phyloP scores from a whole-genome alignment of 2,797 vertebrate species.

The Manis pentadactyla region DNA sequence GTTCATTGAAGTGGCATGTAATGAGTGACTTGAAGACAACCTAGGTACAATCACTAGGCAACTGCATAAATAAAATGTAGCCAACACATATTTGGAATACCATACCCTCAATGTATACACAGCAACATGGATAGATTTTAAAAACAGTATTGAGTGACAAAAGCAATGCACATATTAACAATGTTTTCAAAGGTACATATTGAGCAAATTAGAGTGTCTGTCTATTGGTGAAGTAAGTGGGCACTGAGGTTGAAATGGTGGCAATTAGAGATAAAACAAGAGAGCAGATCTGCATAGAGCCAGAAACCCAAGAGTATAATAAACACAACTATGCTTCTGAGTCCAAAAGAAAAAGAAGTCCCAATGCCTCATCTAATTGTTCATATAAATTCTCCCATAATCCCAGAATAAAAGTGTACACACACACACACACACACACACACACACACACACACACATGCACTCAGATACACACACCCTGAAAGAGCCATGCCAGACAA shows the following conservation, averaged over 20 bases:
- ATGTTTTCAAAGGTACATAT: conserved; percentile 8
- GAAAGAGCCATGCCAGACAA: not conserved
- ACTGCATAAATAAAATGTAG: not conserved
- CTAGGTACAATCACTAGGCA: not conserved
- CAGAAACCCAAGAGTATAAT: not conserved
- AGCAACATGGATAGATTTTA: not conserved
- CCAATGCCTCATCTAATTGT: not conserved
- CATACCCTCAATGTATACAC: not conserved
- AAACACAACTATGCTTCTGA: not conserved
- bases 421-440: not conserved
- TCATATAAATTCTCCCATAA: not conserved
- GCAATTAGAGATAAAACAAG: not conserved
- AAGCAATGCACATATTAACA: not conserved
- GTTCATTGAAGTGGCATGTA: not conserved
- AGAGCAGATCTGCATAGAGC: not conserved
- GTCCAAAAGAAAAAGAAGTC: not conserved
- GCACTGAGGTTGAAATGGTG: not conserved
- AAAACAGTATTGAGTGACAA: not conserved
- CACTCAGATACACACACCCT: not conserved
- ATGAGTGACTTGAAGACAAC: not conserved
- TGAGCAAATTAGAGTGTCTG: not conserved
- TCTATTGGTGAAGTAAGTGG: not conserved
- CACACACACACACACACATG: not conserved
- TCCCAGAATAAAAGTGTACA: not conserved
- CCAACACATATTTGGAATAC: not conserved